Conservation (phyloP, 1,140 invertebrate genomes). For the Battus philenor region DNA sequence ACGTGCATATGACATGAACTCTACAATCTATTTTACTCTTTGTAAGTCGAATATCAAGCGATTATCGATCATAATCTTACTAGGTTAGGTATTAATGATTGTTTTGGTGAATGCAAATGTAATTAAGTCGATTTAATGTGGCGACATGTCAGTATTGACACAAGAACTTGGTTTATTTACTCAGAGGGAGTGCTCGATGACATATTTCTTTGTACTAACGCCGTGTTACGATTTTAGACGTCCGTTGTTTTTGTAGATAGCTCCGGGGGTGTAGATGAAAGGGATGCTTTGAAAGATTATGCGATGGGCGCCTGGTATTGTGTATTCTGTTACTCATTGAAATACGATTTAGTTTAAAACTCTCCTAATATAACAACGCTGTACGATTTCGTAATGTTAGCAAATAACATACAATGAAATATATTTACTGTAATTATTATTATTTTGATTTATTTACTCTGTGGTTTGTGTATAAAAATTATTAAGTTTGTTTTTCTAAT, state of each 20-base stretch:
- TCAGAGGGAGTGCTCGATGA: slow-evolving; percentile 3
- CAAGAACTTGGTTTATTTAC: slow-evolving; percentile 10
- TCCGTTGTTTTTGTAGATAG: slow-evolving; percentile 2
- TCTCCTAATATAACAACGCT: too few species aligned
- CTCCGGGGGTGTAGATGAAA: slow-evolving; percentile 2
- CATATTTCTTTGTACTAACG: slow-evolving; percentile 5
- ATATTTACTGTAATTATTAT: too few species aligned
- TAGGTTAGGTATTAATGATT: too few species aligned
- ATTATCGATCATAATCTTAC: too few species aligned
- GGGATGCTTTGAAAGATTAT: slow-evolving; percentile 8
- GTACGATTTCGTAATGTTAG: too few species aligned
- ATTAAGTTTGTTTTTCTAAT: too few species aligned
- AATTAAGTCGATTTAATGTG: slow-evolving; percentile 6
- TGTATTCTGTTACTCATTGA: too few species aligned
- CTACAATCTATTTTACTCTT: background rate
- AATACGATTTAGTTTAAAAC: too few species aligned
- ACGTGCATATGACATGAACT: slow-evolving; percentile 5
- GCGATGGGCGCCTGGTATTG: background rate
- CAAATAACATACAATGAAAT: too few species aligned
- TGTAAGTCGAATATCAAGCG: too few species aligned
- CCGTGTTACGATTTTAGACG: slow-evolving; percentile 6
- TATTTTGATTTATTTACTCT: too few species aligned
- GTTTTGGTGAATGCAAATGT: background rate
- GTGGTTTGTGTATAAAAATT: too few species aligned
- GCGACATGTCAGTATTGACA: slow-evolving; percentile 12